Conservation (phyloP, 2,797 vertebrate species). For the Dermochelys coriacea region DNA sequence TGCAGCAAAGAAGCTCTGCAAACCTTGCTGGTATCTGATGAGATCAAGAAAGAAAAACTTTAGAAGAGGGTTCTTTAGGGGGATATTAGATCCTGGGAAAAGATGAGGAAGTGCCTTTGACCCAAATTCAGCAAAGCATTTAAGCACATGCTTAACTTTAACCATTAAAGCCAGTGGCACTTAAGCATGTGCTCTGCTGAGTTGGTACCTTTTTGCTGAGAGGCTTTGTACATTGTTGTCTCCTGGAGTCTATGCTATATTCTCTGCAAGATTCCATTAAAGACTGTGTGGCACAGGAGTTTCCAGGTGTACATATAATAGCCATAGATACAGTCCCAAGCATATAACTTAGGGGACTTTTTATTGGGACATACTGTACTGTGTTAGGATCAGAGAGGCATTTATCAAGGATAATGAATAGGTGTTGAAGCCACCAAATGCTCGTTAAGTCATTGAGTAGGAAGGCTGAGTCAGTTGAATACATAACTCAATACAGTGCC, state of each 20-base stretch:
- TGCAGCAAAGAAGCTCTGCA: slow-evolving; percentile 26
- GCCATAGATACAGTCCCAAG: not conserved
- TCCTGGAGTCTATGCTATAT: not conserved
- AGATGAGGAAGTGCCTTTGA: not conserved
- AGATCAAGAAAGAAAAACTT: slow-evolving; percentile 16
- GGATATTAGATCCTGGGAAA: not conserved
- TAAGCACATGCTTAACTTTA: not conserved
- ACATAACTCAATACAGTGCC: slow-evolving; percentile 21
- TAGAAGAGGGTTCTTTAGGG: not conserved
- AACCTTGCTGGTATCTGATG: not conserved
- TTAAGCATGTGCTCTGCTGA: not conserved
- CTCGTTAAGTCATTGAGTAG: slow-evolving; percentile 57
- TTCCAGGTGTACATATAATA: not conserved
- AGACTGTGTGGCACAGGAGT: not conserved
- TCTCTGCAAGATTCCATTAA: not conserved
- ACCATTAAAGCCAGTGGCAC: not conserved
- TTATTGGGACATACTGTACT: not conserved
- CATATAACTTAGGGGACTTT: not conserved
- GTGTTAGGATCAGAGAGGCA: not conserved
- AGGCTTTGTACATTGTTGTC: not conserved
- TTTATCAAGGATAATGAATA: slow-evolving; percentile 57
- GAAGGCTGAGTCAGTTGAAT: slow-evolving; percentile 48
- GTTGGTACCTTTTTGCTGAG: not conserved
- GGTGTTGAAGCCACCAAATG: slow-evolving; percentile 23
- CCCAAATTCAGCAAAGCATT: not conserved